Evolutionary conservation across 2,888 invertebrate genomes (phyloP).

Genomic region (Dermolepida albohirtum): DNA sequence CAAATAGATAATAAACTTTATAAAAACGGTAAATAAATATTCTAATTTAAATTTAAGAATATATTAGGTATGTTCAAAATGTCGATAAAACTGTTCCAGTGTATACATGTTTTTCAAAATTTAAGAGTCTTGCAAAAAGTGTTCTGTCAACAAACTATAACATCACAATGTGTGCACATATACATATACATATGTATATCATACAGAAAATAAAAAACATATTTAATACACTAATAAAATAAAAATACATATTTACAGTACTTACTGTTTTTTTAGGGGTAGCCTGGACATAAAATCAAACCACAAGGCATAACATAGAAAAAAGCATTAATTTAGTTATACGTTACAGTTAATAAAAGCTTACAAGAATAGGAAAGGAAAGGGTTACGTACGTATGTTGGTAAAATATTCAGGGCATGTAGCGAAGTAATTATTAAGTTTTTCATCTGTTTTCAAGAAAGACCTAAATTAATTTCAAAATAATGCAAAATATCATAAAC

Average conservation of each 20-base stretch:
- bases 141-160: too few relatives aligned
- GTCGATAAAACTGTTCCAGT: too few relatives aligned
- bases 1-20: too few relatives aligned
- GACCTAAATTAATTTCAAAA: not conserved
- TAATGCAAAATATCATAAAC: not conserved
- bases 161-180: too few relatives aligned
- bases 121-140: too few relatives aligned
- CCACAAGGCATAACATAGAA: slow-evolving; percentile 31
- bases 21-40: too few relatives aligned
- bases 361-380: slow-evolving; percentile 8
- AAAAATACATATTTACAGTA: slow-evolving; percentile 23
- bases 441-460: not conserved
- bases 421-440: slow-evolving; percentile 1
- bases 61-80: too few relatives aligned
- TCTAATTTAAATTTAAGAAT: too few relatives aligned
- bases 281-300: slow-evolving; percentile 34
- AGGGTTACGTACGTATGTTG: slow-evolving; percentile 9
- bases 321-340: slow-evolving; percentile 18
- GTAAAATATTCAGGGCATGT: slow-evolving; percentile 2
- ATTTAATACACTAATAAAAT: too few relatives aligned
- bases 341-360: not conserved
- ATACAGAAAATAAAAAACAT: not conserved
- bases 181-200: too few relatives aligned
- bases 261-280: slow-evolving; percentile 25
- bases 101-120: too few relatives aligned